These are phyloP conservation scores for Dexiosoma caninum DNA, from an alignment of 2,888 invertebrate species.

Conservation along the genomic window DNA sequence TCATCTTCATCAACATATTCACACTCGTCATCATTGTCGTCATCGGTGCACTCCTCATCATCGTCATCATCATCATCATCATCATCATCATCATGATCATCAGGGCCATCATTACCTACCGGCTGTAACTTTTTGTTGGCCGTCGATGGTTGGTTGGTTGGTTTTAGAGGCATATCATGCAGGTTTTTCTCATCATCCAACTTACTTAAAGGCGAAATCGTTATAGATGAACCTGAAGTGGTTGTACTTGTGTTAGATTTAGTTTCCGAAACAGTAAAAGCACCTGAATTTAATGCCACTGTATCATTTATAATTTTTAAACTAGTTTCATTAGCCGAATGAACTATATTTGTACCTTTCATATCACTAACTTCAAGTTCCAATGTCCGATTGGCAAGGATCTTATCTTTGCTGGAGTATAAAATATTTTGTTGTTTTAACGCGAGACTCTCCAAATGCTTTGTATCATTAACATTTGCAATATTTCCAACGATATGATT, in stretches of 20 bases:
- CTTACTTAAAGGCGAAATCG: constrained; percentile 39
- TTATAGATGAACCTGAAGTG: neutral
- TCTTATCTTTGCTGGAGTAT: neutral
- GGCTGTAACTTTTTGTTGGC: constrained; percentile 15
- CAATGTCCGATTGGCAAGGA: neutral
- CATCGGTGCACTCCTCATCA: constrained; percentile 61
- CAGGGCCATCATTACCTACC: too few species aligned
- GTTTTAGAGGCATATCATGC: constrained; percentile 1
- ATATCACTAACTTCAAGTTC: neutral
- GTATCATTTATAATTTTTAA: neutral
- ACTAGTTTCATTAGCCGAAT: neutral
- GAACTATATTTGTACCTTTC: too few species aligned
- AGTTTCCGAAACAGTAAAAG: neutral
- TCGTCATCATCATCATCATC: constrained; percentile 55
- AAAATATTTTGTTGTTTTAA: neutral
- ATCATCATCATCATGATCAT: neutral
- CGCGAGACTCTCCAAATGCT: too few species aligned
- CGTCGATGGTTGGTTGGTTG: too few species aligned
- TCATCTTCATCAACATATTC: constrained; percentile 61
- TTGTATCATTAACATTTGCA: neutral
- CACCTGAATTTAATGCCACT: neutral
- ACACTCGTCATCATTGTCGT: constrained; percentile 62
- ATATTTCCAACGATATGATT: too few species aligned
- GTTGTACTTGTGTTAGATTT: neutral
- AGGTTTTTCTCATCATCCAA: constrained; percentile 47